Conservation (phyloP, 2,797 vertebrate genomes). For the Morus bassanus region DNA sequence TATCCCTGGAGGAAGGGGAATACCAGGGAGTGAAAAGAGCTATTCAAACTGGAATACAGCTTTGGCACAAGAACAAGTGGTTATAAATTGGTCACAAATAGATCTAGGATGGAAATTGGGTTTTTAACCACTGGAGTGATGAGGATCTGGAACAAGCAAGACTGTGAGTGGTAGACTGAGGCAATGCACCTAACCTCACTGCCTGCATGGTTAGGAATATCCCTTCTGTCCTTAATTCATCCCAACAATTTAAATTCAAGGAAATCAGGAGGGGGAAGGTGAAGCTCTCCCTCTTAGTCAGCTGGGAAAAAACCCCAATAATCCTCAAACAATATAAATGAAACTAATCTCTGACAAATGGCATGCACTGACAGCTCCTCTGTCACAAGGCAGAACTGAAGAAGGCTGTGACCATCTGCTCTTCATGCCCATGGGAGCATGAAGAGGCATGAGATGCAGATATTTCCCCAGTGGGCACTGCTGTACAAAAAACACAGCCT, state of each 20-base stretch:
- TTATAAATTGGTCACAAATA: background rate
- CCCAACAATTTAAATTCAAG: background rate
- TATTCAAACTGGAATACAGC: background rate
- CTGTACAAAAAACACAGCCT: background rate
- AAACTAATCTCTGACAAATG: background rate
- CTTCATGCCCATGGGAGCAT: background rate
- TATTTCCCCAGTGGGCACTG: background rate
- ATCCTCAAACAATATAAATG: background rate
- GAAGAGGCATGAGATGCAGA: background rate
- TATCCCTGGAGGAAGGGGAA: constrained; percentile 2
- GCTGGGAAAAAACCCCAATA: background rate
- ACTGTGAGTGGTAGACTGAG: background rate
- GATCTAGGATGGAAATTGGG: background rate
- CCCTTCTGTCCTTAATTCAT: background rate
- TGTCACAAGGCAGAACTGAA: background rate
- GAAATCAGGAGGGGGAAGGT: background rate
- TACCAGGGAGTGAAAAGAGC: background rate
- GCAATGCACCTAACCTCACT: background rate
- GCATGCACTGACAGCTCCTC: background rate
- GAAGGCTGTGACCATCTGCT: background rate
- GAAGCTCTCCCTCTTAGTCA: background rate
- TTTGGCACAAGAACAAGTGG: background rate
- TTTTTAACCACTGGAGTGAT: background rate
- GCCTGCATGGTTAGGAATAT: background rate
- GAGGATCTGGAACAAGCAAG: background rate